Conservation (phyloP, 1,140 invertebrate genomes). For the Ptiloglossa arizonensis region DNA sequence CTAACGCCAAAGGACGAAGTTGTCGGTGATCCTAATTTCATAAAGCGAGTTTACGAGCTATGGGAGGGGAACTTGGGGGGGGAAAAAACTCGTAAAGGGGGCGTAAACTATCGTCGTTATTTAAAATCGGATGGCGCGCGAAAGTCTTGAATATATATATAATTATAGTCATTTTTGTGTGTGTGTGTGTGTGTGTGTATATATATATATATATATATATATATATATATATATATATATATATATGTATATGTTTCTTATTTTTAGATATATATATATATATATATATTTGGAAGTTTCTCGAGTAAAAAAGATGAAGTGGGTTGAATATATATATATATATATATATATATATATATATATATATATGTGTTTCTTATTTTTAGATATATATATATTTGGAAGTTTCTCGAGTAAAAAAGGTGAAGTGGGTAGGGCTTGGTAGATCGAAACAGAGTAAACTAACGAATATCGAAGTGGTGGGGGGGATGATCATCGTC, state of each 20-base stretch:
- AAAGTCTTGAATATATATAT: not conserved
- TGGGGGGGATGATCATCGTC: not conserved
- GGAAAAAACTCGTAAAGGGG: not conserved
- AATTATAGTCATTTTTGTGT: no score
- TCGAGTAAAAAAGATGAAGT: not conserved
- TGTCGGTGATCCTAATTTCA: slow-evolving; percentile 17
- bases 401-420: not conserved
- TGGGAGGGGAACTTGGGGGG: not conserved
- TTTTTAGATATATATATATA: no score
- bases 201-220: no score
- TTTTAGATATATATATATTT: no score
- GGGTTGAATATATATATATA: no score
- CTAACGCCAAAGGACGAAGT: slow-evolving; percentile 8
- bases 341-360: no score
- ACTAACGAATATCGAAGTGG: not conserved
- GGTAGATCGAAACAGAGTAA: not conserved
- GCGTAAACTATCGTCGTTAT: not conserved
- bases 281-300: slow-evolving; percentile 1
- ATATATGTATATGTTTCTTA: no score
- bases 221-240: no score
- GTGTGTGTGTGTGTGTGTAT: no score
- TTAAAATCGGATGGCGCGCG: not conserved
- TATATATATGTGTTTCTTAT: no score
- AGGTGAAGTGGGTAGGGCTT: no score
- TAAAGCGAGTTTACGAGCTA: slow-evolving; percentile 22